Evolutionary conservation across 1,140 invertebrate genomes (phyloP).

Genomic region (Carposina sasakii): DNA sequence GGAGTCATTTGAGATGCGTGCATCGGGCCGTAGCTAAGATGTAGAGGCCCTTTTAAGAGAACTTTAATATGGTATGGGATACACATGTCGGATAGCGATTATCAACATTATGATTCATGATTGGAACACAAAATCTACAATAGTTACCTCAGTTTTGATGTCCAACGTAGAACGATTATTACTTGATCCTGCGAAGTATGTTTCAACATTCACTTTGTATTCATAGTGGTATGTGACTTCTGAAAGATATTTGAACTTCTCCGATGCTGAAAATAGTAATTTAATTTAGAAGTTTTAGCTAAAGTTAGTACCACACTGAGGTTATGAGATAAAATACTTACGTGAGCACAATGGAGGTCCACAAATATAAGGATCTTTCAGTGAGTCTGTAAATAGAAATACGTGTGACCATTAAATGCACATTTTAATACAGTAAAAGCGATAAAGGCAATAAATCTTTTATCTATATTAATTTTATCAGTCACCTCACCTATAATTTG

Average conservation of each 20-base stretch:
- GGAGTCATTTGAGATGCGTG: too few relatives aligned
- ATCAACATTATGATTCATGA: too few relatives aligned
- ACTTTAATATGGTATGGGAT: too few relatives aligned
- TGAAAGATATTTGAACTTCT: constrained; percentile 77
- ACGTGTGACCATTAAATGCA: too few relatives aligned
- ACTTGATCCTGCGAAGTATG: constrained; percentile 78
- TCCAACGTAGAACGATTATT: constrained; percentile 78
- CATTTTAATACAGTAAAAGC: too few relatives aligned
- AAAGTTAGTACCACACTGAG: not conserved
- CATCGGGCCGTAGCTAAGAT: too few relatives aligned
- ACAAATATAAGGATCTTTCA: constrained; percentile 78
- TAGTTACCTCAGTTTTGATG: constrained; percentile 70
- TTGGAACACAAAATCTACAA: not conserved
- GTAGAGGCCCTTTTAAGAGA: too few relatives aligned
- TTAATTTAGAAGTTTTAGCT: not conserved
- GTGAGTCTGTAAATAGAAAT: constrained; percentile 72
- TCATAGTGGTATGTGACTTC: constrained; percentile 76
- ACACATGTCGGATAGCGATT: too few relatives aligned
- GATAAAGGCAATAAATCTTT: too few relatives aligned
- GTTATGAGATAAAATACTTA: constrained; percentile 40
- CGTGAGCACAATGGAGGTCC: constrained; percentile 75
- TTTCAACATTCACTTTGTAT: constrained; percentile 76
- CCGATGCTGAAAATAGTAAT: constrained; percentile 65
- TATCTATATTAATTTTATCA: not conserved
- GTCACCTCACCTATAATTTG: not conserved